A percentile compares a stretch with the other conserved stretches of the same genome.
These are phyloP conservation scores for Autographa gamma DNA, from an alignment of 2,888 invertebrate genomes.

Conservation along the genomic window DNA sequence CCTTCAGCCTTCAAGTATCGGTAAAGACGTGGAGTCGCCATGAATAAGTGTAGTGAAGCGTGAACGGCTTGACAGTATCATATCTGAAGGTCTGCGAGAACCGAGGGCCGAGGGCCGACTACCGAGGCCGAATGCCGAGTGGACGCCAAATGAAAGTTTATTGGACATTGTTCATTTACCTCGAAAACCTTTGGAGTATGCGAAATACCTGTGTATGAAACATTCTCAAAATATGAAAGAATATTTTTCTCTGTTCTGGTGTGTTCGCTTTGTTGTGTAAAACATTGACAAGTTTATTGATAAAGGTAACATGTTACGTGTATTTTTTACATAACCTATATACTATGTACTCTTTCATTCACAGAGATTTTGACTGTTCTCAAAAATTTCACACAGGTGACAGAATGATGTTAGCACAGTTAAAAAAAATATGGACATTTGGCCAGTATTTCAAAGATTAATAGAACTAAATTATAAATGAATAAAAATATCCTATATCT, in stretches of 20 bases:
- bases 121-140: constrained; percentile 59
- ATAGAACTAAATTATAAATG: no score
- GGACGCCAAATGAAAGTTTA: constrained; percentile 86
- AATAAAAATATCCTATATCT: no score
- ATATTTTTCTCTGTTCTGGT: constrained; percentile 8
- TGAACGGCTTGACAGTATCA: constrained; percentile 82
- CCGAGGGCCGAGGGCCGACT: constrained; percentile 54
- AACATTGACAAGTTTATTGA: not conserved
- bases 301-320: no score
- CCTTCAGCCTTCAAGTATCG: constrained; percentile 50
- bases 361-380: no score
- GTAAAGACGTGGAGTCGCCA: constrained; percentile 72
- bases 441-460: no score
- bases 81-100: constrained; percentile 66
- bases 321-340: no score
- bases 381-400: no score
- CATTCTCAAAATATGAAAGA: constrained; percentile 5
- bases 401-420: no score
- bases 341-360: no score
- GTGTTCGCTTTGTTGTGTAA: not conserved
- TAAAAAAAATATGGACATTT: no score
- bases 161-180: constrained; percentile 84
- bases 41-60: constrained; percentile 83
- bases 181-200: constrained; percentile 53
- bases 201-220: constrained; percentile 18